Evolutionary conservation across 2,888 invertebrate genomes (phyloP).

Genomic region (Elmis aenea): DNA sequence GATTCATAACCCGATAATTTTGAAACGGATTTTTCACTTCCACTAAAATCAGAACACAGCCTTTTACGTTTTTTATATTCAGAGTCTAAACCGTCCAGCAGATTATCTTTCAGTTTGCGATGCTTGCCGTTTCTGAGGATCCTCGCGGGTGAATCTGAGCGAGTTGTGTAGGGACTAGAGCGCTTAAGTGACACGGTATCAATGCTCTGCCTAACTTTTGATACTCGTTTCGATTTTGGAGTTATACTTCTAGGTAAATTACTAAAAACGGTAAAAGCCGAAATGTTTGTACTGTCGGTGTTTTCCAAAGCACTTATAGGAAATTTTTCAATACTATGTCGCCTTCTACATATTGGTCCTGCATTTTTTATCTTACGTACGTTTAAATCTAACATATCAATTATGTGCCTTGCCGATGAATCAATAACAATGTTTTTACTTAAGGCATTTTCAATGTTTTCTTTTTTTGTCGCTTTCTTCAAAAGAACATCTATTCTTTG

Average conservation of each 20-base stretch:
- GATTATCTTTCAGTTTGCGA: constrained; percentile 55
- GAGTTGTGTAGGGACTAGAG: constrained; percentile 55
- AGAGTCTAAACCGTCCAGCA: constrained; percentile 56
- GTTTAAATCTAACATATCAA: constrained; percentile 44
- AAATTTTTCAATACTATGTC: constrained; percentile 45
- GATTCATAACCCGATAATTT: constrained; percentile 60
- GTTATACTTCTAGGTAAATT: constrained; percentile 37
- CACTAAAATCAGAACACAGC: constrained; percentile 55
- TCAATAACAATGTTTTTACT: constrained; percentile 32
- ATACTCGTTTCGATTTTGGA: constrained; percentile 35
- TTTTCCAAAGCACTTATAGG: constrained; percentile 32
- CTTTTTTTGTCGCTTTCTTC: constrained; percentile 36
- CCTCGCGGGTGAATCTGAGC: constrained; percentile 56
- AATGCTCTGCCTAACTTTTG: constrained; percentile 33
- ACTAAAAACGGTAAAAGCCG: constrained; percentile 30
- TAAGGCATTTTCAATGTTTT: constrained; percentile 39
- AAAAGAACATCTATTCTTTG: constrained; percentile 33
- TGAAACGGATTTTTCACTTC: constrained; percentile 57
- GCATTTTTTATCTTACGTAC: constrained; percentile 29
- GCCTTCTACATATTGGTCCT: constrained; percentile 30
- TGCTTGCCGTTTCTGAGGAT: constrained; percentile 63
- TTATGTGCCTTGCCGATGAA: constrained; percentile 39
- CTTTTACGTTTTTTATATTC: constrained; percentile 48
- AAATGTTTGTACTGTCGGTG: constrained; percentile 16
- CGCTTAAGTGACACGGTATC: constrained; percentile 29